Percentiles rank a stretch among this genome's conserved stretches.
Evolutionary conservation across 2,797 vertebrate genomes (phyloP).

Genomic region (Syncerus caffer): DNA sequence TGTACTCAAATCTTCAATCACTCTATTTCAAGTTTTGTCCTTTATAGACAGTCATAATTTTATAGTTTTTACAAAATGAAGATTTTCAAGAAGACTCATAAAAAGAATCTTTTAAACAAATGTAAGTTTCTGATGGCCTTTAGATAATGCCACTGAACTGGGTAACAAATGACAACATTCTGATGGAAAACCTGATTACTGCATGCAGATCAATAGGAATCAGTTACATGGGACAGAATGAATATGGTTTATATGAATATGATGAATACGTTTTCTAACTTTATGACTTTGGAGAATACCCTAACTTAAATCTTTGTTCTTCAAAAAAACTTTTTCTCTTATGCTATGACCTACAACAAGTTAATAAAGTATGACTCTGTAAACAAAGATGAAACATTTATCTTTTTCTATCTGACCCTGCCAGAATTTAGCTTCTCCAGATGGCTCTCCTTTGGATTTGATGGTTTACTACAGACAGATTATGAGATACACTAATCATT

Average conservation of each 20-base stretch:
- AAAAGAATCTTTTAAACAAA: not conserved
- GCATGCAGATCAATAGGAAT: not conserved
- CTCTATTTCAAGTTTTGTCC: not conserved
- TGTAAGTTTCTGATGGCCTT: not conserved
- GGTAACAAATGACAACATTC: not conserved
- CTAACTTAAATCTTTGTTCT: not conserved
- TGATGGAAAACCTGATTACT: not conserved
- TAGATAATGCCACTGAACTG: not conserved
- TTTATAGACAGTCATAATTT: not conserved
- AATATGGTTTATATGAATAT: not conserved
- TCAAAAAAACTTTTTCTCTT: not conserved
- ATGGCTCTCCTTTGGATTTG: not conserved
- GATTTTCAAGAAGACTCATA: not conserved
- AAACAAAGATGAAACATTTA: not conserved
- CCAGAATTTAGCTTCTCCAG: not conserved
- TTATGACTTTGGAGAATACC: not conserved
- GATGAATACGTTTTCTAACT: not conserved
- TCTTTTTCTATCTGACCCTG: not conserved
- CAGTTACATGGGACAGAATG: not conserved
- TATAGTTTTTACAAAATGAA: not conserved
- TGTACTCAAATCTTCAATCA: not conserved
- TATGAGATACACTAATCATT: not conserved
- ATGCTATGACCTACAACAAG: not conserved
- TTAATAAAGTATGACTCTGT: not conserved
- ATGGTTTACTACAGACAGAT: not conserved